A percentile compares a stretch with the other conserved stretches of the same genome.
Evolutionary conservation across 2,888 invertebrate genomes (phyloP).

Genomic region (Apamea sordens): DNA sequence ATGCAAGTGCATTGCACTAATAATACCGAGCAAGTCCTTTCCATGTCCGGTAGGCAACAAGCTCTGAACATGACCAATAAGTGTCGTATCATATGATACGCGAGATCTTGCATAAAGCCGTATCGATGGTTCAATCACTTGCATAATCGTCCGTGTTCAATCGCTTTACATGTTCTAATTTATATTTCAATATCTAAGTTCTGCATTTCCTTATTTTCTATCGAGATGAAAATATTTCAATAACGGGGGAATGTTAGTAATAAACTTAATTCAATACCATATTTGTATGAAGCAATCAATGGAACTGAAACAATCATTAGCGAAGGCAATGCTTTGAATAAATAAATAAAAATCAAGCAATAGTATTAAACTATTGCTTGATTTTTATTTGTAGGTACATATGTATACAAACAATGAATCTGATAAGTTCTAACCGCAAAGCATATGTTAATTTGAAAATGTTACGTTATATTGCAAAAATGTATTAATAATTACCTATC

Average conservation of each 20-base stretch:
- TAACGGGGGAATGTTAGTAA: constrained; percentile 37
- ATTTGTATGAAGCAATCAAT: constrained; percentile 33
- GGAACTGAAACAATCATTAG: constrained; percentile 23
- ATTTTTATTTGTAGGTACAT: too few species aligned
- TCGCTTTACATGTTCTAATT: constrained; percentile 53
- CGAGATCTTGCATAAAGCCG: constrained; percentile 54
- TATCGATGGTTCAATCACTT: constrained; percentile 54
- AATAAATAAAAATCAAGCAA: constrained; percentile 22
- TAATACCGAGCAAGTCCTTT: constrained; percentile 81
- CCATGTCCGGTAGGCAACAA: constrained; percentile 83
- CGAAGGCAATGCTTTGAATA: constrained; percentile 8
- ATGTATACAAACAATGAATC: neutral
- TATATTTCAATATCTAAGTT: constrained; percentile 55
- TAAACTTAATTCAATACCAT: constrained; percentile 20
- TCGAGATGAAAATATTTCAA: constrained; percentile 51
- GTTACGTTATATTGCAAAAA: constrained; percentile 6
- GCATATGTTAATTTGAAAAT: neutral
- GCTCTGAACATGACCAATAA: constrained; percentile 59
- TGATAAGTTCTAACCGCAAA: constrained; percentile 3
- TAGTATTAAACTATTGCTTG: too few species aligned
- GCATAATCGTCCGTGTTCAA: constrained; percentile 48
- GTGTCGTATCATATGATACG: constrained; percentile 50
- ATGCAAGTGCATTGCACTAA: constrained; percentile 89
- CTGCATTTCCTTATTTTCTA: constrained; percentile 57
- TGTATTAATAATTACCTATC: neutral